Evolutionary conservation across 2,888 invertebrate genomes (phyloP), one percentile per base, ranked within the genome.

Genomic region (Mythimna lalbum): DNA sequence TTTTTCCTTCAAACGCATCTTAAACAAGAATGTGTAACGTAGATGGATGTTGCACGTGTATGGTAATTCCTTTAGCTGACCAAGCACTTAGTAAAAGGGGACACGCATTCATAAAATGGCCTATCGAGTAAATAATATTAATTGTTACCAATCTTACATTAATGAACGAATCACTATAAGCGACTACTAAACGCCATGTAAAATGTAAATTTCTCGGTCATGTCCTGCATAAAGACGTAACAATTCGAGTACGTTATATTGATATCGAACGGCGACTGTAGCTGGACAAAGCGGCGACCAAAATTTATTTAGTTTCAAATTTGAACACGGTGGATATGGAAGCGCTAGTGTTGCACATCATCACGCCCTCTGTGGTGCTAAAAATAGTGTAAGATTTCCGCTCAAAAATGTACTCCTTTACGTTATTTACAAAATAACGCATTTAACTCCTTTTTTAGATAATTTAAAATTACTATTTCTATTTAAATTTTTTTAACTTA

Each of bases 101-200:
- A 88, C 95, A 95, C 96, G 95, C 93, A 92, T 93, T 92, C 91
- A 87, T 92, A 89, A 90, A 87, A 86, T 82, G 89, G 87, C 96
- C 95, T 95, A 94, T 87, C 91, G 91, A 93, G 91, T 93, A 94
- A 93, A 94, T 93, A 95, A 93, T 93, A 94, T 92, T 93, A 94
- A 93, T 93, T 95, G 94, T 96, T 96, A 96, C 96, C 96, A 95
- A 96, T 95, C 96, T 96, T 96, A 96, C 96, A 96, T 96, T 96
- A 94, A 93, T 93, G 91, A 96, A 96, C 96, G 93, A 93, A 95
- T 96, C 96, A 96, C 96, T 96, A 96, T 95, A 93, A 93, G 94
- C 96, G 95, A 95, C 94, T 95, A 96, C 95, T 95, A 93, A 92
- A 96, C 95, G 95, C 96, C 96, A 95, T 96, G 91, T 93, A 95